These are phyloP conservation scores for Felis chaus DNA, from an alignment of 2,113 vertebrate genomes.

Conservation along the genomic window DNA sequence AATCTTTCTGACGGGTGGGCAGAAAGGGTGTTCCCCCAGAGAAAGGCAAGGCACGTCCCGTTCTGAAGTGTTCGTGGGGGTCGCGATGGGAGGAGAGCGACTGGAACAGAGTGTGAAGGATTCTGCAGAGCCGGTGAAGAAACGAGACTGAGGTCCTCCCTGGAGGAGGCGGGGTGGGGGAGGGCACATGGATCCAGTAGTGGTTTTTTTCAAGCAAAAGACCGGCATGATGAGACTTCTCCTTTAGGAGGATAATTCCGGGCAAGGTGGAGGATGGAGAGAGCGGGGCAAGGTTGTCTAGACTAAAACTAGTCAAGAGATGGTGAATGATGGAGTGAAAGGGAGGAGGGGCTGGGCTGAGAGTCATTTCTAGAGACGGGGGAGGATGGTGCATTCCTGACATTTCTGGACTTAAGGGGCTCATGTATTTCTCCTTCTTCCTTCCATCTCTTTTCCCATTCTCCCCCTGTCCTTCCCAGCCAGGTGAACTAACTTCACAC, in stretches of 20 bases:
- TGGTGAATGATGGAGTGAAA: neutral
- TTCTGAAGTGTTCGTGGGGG: neutral
- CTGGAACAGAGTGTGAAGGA: neutral
- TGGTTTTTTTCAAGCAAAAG: neutral
- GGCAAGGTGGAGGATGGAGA: neutral
- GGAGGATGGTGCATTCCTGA: neutral
- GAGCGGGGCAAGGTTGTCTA: neutral
- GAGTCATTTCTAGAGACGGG: neutral
- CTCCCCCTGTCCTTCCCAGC: neutral
- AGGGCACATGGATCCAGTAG: neutral
- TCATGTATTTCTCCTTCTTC: neutral
- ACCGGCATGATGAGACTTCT: neutral
- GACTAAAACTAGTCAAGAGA: neutral
- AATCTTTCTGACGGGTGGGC: constrained; percentile 26
- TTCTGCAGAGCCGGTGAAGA: neutral
- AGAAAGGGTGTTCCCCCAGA: constrained; percentile 1
- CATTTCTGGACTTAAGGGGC: neutral
- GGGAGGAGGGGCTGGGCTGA: neutral
- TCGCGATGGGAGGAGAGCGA: neutral
- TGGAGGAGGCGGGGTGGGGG: neutral
- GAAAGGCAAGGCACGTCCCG: neutral
- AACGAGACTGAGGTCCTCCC: neutral
- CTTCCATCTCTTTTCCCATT: neutral
- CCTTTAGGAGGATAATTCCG: neutral
- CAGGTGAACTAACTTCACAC: neutral